Evolutionary conservation across 2,888 invertebrate species (phyloP).

Genomic region (Strigamia transsilvanica): DNA sequence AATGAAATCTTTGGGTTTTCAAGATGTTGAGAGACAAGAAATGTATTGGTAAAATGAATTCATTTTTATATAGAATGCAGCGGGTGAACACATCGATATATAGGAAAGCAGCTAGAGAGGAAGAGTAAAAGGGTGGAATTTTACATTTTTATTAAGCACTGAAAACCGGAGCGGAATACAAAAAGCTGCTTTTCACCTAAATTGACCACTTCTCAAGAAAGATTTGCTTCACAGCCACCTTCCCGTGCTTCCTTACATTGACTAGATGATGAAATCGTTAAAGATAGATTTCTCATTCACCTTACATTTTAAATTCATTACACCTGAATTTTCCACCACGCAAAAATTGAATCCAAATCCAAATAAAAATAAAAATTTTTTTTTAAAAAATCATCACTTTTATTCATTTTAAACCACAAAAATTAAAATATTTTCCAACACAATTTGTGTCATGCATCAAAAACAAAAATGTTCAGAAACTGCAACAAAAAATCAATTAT

Average conservation of each 20-base stretch:
- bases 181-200: conserved; percentile 49
- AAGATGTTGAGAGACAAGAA: conserved; percentile 19
- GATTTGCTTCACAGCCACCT: conserved; percentile 38
- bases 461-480: too few species aligned
- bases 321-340: neutral
- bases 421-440: too few species aligned
- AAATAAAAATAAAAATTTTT: too few species aligned
- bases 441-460: too few species aligned
- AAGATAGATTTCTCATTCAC: conserved; percentile 43
- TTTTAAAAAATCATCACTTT: too few species aligned
- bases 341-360: too few species aligned
- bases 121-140: conserved; percentile 21
- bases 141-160: conserved; percentile 49
- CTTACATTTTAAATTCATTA: conserved; percentile 47
- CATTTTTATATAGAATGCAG: conserved; percentile 21
- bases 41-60: conserved; percentile 4
- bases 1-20: neutral
- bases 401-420: too few species aligned
- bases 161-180: conserved; percentile 41
- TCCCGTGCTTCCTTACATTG: neutral
- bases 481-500: too few species aligned
- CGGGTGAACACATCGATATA: conserved; percentile 27
- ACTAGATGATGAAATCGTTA: conserved; percentile 47
- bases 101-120: neutral
- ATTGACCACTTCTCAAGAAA: conserved; percentile 44